phyloP scores from a whole-genome alignment of 2,797 vertebrate genomes.

The Lutjanus campechanus region DNA sequence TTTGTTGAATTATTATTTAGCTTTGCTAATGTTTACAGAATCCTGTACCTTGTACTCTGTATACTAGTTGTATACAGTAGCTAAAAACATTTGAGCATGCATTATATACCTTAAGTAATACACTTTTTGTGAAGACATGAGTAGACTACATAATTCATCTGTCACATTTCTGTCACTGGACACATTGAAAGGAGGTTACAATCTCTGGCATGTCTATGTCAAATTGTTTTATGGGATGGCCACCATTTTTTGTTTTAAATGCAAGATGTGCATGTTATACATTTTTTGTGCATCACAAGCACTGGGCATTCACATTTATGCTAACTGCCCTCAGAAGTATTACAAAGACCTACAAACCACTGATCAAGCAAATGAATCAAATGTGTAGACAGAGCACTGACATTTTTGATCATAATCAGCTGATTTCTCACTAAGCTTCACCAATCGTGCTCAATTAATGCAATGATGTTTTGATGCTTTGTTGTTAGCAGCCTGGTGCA shows the following conservation, averaged over 20 bases:
- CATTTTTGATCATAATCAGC: neutral
- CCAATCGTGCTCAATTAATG: slow-evolving; percentile 11
- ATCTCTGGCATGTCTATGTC: slow-evolving; percentile 1
- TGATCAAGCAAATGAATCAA: slow-evolving; percentile 1
- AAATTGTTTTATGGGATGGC: neutral
- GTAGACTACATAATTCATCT: slow-evolving; percentile 23
- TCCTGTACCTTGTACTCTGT: too few relatives aligned
- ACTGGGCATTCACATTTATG: neutral
- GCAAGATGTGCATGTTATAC: neutral
- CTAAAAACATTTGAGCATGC: slow-evolving; percentile 17
- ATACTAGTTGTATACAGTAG: slow-evolving; percentile 9
- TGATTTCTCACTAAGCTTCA: slow-evolving; percentile 1
- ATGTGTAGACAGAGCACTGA: neutral
- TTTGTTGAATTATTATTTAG: slow-evolving; percentile 2
- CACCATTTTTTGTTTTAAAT: slow-evolving; percentile 11
- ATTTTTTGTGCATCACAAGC: neutral
- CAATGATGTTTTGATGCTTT: neutral
- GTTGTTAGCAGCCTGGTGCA: neutral
- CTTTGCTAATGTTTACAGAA: neutral
- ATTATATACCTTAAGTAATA: slow-evolving; percentile 12
- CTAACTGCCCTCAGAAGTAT: too few relatives aligned
- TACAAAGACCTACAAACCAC: neutral
- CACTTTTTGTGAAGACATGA: slow-evolving; percentile 26
- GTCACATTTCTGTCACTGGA: slow-evolving; percentile 18
- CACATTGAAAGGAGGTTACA: slow-evolving; percentile 31